Evolutionary conservation across 2,113 vertebrate species (phyloP), one percentile per base, ranked within the genome.

Genomic region (Ochotona curzoniae): DNA sequence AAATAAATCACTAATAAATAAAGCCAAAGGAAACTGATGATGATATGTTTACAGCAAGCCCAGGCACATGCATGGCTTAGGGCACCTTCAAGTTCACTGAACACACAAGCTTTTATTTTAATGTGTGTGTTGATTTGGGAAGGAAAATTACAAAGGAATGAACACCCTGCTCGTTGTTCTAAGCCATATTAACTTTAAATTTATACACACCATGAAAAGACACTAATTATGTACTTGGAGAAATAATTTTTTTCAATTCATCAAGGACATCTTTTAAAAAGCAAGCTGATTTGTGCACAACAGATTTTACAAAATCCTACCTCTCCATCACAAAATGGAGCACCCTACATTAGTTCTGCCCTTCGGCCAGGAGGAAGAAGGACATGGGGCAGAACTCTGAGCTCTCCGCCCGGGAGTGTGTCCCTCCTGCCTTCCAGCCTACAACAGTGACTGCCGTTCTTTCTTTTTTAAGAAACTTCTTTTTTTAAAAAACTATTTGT

Each of bases 1-100:
- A 91, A 96, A 97, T 96, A 96, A 97, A 69, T 96, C 90, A 96
- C 69, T 81, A 69, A 63, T 87, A 92, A 92, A 96, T 38, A 86
- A 57, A 60, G 94, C 63, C 81, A 92, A 0, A 0, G 94, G 71
- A 93, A 97, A 97, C 84, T 93, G 93, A 85, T 85, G 61, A 13
- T 61, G 94, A 85, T 82, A 5, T 32, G 67, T 23, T 54, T 44
- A 67, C 11, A 82, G 64, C 26, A 95, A 97, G 67, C 13, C n/a
- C 83, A 64, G 54, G 67, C 63, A 61, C 26, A 21, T 10, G 25
- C n/a, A 70, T 18, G 1, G 93, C 97, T 84, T 93, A 88, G 92
- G 96, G 96, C 76, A 81, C 85, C 76, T 88, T 79, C 15, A 21
- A 20, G 30, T 49, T 89, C 76, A 54, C 15, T 6, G 11, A 71